A percentile compares a stretch with the other conserved stretches of the same genome.
Evolutionary conservation across 2,113 vertebrate species (phyloP).

Genomic region (Rafetus swinhoei): DNA sequence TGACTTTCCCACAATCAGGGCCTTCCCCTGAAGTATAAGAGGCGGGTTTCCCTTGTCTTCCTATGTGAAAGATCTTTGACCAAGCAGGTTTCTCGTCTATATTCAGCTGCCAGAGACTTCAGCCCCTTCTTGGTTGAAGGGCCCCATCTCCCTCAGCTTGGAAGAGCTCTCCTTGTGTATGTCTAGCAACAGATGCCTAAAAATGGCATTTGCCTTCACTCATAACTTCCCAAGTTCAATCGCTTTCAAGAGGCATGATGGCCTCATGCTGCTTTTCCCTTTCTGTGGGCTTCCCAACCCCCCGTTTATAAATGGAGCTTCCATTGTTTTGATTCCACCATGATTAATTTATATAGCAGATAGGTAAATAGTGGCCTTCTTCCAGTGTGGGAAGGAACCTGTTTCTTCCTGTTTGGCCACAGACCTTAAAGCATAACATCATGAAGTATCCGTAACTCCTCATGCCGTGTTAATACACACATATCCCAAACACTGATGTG

Average conservation of each 20-base stretch:
- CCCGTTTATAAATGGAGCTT: not conserved
- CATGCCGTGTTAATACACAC: not conserved
- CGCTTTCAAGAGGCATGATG: not conserved
- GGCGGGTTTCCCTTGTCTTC: not conserved
- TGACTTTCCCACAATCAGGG: not conserved
- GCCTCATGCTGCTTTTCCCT: not conserved
- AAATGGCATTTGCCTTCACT: not conserved
- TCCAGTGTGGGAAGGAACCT: not conserved
- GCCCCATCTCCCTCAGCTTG: not conserved
- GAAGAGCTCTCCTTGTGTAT: not conserved
- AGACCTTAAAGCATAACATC: not conserved
- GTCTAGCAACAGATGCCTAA: not conserved
- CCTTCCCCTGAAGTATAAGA: not conserved
- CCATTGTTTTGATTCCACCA: not conserved
- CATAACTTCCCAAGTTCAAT: not conserved
- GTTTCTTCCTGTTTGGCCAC: not conserved
- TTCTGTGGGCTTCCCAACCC: not conserved
- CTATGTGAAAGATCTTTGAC: not conserved
- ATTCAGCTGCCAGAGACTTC: not conserved
- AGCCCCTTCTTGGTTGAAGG: not conserved
- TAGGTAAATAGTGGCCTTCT: not conserved
- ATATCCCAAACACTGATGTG: not conserved
- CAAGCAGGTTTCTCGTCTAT: not conserved
- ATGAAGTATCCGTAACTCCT: not conserved
- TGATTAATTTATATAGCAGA: not conserved